Evolutionary conservation across 2,113 vertebrate genomes (phyloP).

Genomic region (Oreochromis aureus): DNA sequence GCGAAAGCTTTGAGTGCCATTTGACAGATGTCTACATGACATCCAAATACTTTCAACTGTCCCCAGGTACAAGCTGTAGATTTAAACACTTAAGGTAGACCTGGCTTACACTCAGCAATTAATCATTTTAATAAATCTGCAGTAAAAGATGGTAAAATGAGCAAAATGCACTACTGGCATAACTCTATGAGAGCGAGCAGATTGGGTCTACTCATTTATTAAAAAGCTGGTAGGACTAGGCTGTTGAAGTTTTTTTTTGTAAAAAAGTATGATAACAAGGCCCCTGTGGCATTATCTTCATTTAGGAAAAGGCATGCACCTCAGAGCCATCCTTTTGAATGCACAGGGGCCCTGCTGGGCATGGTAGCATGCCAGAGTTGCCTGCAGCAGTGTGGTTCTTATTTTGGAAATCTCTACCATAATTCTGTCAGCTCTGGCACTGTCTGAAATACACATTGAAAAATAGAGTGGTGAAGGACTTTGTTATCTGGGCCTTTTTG

Average conservation of each 20-base stretch:
- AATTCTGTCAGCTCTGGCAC: neutral
- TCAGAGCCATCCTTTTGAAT: constrained; percentile 1
- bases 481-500: constrained; percentile 11
- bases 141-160: neutral
- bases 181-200: neutral
- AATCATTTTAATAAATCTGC: neutral
- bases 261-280: neutral
- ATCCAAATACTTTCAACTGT: neutral
- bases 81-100: neutral
- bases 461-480: neutral
- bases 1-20: neutral
- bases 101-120: neutral
- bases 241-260: neutral
- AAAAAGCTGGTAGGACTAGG: neutral
- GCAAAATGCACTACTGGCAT: neutral
- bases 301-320: neutral
- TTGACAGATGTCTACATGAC: neutral
- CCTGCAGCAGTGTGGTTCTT: neutral
- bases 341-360: neutral
- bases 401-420: constrained; percentile 3
- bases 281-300: neutral
- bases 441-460: neutral
- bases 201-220: neutral
- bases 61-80: neutral
- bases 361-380: neutral